Evolutionary conservation across 2,888 invertebrate genomes (phyloP), one percentile per base, ranked within the genome.

Genomic region (Drosophila kokeensis): DNA sequence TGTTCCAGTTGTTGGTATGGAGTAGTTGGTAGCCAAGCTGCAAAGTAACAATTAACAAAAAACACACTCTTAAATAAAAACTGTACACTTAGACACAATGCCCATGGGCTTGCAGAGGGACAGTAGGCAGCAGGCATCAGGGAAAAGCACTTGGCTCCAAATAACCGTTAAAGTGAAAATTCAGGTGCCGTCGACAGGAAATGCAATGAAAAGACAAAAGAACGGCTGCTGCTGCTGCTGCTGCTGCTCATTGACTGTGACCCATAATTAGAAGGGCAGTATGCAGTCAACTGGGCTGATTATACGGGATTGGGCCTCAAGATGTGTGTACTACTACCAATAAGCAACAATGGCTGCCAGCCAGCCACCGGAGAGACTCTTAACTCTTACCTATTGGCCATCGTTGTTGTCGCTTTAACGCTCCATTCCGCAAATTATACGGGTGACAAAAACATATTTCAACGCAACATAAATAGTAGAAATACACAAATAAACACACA

Each of bases 371-470:
- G 53, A 73, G 61, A 61, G 50, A n/a, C 59, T 67, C 40, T 40
- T 29, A 29, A 29, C 58, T 53, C 30, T 53, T 29, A 48, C 40
- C 38, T 54, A 68, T 69, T 62, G 65, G 67, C 50, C 62, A 59
- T 38, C 69, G 82, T 68, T 84, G 89, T 90, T 79, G 90, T 84
- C 90, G 85, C 87, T 75, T 89, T 87, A 87, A 90, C 89, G 90
- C 85, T 85, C 76, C 73, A 73, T 71, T 66, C 73, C 62, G 76
- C 84, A 85, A 87, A 82, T 89, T 90, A 89, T 89, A 89, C 89
- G 89, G 89, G 89, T 89, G 89, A 89, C 89, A 91, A 90, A 89
- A 83, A 87, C 89, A 90, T 77, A 83, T 86, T 80, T 86, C 73
- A 79, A 73, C 66, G 65, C 69, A 58, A 71, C 57, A 72, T 76